Evolutionary conservation across 2,797 vertebrate species (phyloP), one percentile per base, ranked within the genome.

Genomic region (Lacerta agilis): DNA sequence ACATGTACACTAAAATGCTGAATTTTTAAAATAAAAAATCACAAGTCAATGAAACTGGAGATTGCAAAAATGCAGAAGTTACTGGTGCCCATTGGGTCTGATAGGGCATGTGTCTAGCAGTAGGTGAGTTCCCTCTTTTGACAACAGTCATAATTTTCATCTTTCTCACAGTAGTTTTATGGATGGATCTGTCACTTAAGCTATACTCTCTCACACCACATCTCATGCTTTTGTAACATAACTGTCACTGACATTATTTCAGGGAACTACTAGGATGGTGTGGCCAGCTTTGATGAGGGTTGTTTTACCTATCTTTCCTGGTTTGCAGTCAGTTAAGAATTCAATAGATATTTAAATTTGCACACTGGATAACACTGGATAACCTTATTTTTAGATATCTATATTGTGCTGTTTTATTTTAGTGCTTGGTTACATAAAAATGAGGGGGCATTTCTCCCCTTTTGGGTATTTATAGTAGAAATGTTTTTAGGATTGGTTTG

Each of bases 321-420:
- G 66, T 83, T 82, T 73, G 61, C 78, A 79, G 67, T n/a, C 82
- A 41, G 85, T 76, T 73, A 76, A 89, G 86, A 81, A 29, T 88
- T 29, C n/a, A 77, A 49, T 18, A 1, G 61, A 1, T 66, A 18
- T 86, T 91, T 45, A 79, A 80, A 87, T 82, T 38, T 83, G 73
- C 45, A 36, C 33, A n/a, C 85, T 41, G 25, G 9, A 41, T 1
- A 1, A 36, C 33, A n/a, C 85, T 41, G 25, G 9, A 41, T 1
- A 1, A 0, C 33, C 5, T 83, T 90, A 45, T 49, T 80, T 83
- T 83, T 0, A 9, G 38, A 61, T 85, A 77, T 55, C 49, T 55
- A 15, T 55, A 55, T 55, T 55, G 49, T 5, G 4, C 75, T 9
- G 9, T 64, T 89, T 82, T 81, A 20, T 79, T 6, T 36, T 2